A percentile compares a stretch with the other conserved stretches of the same genome.
These are phyloP conservation scores for Gymnocypris eckloni DNA, from an alignment of 2,797 vertebrate species.

Conservation along the genomic window DNA sequence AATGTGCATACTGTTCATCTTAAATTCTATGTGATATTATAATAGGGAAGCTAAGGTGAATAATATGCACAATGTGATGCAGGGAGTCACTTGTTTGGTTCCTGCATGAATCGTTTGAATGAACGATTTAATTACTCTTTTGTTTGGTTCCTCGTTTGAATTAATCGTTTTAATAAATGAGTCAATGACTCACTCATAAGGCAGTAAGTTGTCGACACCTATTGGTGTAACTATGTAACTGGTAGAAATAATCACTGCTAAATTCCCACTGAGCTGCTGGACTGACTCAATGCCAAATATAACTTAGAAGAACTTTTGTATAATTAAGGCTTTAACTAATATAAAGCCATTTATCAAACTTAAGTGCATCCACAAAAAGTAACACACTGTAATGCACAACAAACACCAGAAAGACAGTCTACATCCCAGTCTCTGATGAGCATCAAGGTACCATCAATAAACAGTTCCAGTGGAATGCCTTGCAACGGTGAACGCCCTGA, in stretches of 20 bases:
- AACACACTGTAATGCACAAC: neutral
- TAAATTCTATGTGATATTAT: too few species aligned
- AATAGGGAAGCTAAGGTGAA: too few species aligned
- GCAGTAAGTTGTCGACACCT: neutral
- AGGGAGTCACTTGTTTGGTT: neutral
- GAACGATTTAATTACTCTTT: too few species aligned
- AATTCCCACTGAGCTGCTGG: neutral
- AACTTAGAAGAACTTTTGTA: neutral
- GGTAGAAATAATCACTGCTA: neutral
- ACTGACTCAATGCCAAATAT: neutral
- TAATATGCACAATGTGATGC: too few species aligned
- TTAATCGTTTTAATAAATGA: neutral
- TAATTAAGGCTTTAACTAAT: neutral
- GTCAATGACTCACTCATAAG: neutral
- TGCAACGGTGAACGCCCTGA: slow-evolving; percentile 20
- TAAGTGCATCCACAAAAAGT: neutral
- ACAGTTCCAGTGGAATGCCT: slow-evolving; percentile 47
- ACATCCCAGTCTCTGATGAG: slow-evolving; percentile 26
- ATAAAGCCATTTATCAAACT: neutral
- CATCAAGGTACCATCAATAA: slow-evolving; percentile 50
- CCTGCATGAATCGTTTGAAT: neutral
- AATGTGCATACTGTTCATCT: too few species aligned
- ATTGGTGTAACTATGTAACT: neutral
- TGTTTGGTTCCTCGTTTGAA: neutral
- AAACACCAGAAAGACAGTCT: neutral